These are phyloP conservation scores for Lypha dubia DNA, from an alignment of 2,888 invertebrate species.

Conservation along the genomic window DNA sequence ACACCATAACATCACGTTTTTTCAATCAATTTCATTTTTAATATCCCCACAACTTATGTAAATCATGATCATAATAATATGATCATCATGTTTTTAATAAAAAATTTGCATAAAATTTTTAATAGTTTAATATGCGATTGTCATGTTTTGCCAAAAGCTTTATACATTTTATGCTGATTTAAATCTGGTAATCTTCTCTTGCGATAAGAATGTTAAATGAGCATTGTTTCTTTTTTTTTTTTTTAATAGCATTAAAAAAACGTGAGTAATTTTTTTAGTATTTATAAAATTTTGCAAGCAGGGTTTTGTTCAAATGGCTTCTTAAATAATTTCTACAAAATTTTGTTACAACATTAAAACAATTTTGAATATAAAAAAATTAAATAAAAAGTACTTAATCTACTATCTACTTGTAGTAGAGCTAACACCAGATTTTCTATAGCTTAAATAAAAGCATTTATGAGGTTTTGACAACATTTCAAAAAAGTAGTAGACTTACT, in stretches of 20 bases:
- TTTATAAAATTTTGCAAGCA: background rate
- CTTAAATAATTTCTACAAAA: no score
- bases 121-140: constrained; percentile 19
- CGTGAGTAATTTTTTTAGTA: constrained; percentile 53
- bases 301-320: background rate
- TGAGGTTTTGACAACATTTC: background rate
- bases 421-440: no score
- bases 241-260: constrained; percentile 21
- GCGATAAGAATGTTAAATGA: background rate
- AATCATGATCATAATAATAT: constrained; percentile 33
- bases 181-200: constrained; percentile 13
- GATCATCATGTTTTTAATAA: constrained; percentile 56
- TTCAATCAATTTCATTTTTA: constrained; percentile 51
- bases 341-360: no score
- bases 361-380: no score
- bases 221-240: no score
- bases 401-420: no score
- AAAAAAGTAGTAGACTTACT: constrained; percentile 14
- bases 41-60: background rate
- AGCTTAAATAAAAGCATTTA: background rate
- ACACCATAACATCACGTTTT: constrained; percentile 68
- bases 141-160: constrained; percentile 63
- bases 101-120: constrained; percentile 67
- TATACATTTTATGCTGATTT: constrained; percentile 22
- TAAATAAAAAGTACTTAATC: no score